Evolutionary conservation across 2,113 vertebrate genomes (phyloP).

Genomic region (Pimephales promelas): DNA sequence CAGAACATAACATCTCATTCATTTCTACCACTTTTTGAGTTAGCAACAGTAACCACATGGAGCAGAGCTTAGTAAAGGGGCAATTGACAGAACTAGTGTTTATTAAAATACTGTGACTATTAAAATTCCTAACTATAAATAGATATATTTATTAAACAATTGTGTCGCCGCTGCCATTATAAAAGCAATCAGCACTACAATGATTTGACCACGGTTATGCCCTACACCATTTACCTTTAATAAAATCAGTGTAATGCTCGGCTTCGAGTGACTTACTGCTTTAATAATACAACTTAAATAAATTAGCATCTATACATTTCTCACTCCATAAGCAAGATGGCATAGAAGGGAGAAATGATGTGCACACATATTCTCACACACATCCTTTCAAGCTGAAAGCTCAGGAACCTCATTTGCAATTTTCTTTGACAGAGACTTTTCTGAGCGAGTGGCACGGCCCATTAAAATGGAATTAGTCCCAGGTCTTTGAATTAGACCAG

Average conservation of each 20-base stretch:
- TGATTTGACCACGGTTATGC: not conserved
- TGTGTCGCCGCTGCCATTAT: not conserved
- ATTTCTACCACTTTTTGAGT: too few species aligned
- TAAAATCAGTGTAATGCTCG: not conserved
- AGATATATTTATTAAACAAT: too few species aligned
- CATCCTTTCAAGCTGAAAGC: constrained; percentile 64
- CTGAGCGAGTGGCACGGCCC: constrained; percentile 78
- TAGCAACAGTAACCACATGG: too few species aligned
- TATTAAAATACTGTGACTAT: too few species aligned
- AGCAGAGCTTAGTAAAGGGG: too few species aligned
- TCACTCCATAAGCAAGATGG: constrained; percentile 15
- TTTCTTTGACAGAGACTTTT: constrained; percentile 85
- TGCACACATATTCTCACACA: constrained; percentile 42
- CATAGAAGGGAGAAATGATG: not conserved
- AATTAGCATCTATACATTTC: constrained; percentile 26
- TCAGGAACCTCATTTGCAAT: constrained; percentile 79
- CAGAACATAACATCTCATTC: too few species aligned
- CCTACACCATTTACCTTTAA: not conserved
- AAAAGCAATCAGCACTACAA: constrained; percentile 1
- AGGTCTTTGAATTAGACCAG: constrained; percentile 88
- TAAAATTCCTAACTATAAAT: too few species aligned
- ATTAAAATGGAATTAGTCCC: constrained; percentile 85
- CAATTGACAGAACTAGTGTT: too few species aligned
- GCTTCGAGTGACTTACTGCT: constrained; percentile 13
- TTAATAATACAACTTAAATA: constrained; percentile 27